phyloP scores from a whole-genome alignment of 2,888 invertebrate species.

The Nasonia oneida region DNA sequence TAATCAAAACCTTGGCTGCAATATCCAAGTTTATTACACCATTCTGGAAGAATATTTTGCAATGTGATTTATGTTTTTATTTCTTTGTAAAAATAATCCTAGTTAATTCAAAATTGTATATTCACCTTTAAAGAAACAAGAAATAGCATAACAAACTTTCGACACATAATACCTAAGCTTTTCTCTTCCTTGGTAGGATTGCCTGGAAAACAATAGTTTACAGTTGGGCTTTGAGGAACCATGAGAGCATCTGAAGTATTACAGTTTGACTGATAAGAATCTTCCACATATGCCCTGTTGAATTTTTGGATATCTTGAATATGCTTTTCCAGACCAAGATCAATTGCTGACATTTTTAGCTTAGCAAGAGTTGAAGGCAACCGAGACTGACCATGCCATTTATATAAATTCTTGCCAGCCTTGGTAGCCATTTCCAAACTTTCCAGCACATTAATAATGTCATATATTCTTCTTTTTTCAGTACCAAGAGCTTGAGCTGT shows the following conservation, averaged over 20 bases:
- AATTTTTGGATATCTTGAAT: conserved; percentile 76
- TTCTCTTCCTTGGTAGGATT: conserved; percentile 83
- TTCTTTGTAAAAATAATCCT: too few relatives aligned
- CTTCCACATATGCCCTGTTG: conserved; percentile 67
- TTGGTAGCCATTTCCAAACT: conserved; percentile 86
- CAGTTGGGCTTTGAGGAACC: conserved; percentile 65
- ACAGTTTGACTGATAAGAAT: conserved; percentile 63
- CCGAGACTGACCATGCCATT: conserved; percentile 85
- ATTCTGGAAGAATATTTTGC: conserved; percentile 81
- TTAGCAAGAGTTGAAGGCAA: conserved; percentile 82
- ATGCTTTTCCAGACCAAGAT: conserved; percentile 81
- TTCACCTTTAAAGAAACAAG: conserved; percentile 83
- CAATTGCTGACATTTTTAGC: conserved; percentile 83
- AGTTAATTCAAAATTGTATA: conserved; percentile 40
- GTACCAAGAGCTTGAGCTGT: conserved; percentile 84
- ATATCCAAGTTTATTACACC: conserved; percentile 85
- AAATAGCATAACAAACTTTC: conserved; percentile 87
- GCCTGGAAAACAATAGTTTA: conserved; percentile 62
- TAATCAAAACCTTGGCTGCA: conserved; percentile 85
- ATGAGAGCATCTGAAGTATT: conserved; percentile 58
- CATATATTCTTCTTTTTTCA: conserved; percentile 86
- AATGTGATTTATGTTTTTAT: conserved; percentile 4
- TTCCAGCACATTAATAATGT: conserved; percentile 87
- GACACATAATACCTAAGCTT: conserved; percentile 85
- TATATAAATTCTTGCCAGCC: conserved; percentile 85